Base-by-base conservation (phyloP, 2,888 invertebrate genomes). In the Hyppa rectilinea region DNA sequence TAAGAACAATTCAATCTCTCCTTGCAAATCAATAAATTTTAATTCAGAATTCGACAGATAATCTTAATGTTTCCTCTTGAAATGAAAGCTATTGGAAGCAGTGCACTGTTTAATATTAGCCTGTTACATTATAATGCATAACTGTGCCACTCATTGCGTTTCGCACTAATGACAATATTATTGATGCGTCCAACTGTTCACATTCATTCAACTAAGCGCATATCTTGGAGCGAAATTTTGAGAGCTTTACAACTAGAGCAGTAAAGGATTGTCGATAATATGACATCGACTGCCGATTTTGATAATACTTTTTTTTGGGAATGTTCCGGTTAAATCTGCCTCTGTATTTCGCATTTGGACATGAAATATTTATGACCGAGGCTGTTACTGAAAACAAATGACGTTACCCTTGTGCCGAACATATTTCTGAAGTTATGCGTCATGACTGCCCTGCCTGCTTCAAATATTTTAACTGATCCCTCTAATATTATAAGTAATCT, bases 181-280 rank as follows among this genome's bases (percentile, higher is more conserved):
- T 86, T 86, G 84, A 86, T 85, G 83, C 60, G 60, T 26, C 62
- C 91, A 90, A 87, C 87, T 91, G 90, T 82, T 83, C 78, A 74
- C 78, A 85, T 84, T 85, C 89, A 88, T 90, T 89, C 89, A 88
- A 78, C 45, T 55, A 47, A 34, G 26, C 50, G 70, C 68, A 63
- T 73, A 66, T 74, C 64, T 70, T 69, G 23, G 31, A 34, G 36
- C 31, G 59, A 58, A 60, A 78, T 78, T 65, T 75, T 69, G 62
- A 63, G 36, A 43, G 36, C 29, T 47, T 55, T 62, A 47, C n/a
- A 36, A 47, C 71, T 59, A 78, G 36, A 36, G 72, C 26, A 29
- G 45, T 47, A 71, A 71, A 10, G 10, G n/a, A n/a, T 47, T 74
- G 36, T 60, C 73, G 59, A 78, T 53, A 71, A 53, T 36, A 26